phyloP scores from a whole-genome alignment of 2,113 vertebrate genomes.

The Atherinomorus stipes region DNA sequence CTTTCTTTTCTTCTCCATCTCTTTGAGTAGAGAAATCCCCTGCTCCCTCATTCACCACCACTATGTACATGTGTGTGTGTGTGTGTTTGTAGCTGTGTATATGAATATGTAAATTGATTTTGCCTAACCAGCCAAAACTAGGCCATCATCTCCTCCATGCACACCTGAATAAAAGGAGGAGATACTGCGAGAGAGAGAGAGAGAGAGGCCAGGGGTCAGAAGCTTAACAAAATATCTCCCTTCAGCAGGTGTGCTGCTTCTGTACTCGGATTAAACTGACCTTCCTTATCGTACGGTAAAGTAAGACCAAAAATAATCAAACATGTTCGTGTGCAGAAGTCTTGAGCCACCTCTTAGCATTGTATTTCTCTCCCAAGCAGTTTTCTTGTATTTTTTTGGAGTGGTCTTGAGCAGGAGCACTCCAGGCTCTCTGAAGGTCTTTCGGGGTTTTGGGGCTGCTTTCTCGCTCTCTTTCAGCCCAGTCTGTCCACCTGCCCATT shows the following conservation, averaged over 20 bases:
- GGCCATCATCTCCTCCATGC: conserved; percentile 60
- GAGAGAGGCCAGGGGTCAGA: conserved; percentile 49
- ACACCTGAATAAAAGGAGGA: conserved; percentile 62
- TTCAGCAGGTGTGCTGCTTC: conserved; percentile 40
- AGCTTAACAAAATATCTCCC: conserved; percentile 53
- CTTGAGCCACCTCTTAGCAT: no score
- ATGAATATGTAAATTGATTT: conserved; percentile 60
- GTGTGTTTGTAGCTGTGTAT: conserved; percentile 22
- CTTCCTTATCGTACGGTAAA: conserved; percentile 11
- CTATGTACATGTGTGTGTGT: not conserved
- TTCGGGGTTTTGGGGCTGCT: no score
- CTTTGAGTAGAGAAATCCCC: conserved; percentile 45
- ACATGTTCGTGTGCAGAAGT: not conserved
- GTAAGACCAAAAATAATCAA: conserved; percentile 15
- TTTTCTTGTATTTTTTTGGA: no score
- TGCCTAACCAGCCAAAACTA: conserved; percentile 63
- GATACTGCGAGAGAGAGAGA: conserved; percentile 8
- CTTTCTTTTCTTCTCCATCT: conserved; percentile 26
- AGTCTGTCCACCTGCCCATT: no score
- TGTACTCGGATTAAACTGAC: conserved; percentile 45
- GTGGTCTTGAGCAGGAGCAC: no score
- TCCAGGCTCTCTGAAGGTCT: no score
- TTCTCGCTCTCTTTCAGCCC: no score
- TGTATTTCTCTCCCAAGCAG: no score
- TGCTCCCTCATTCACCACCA: conserved; percentile 28